Evolutionary conservation across 1,140 invertebrate species (phyloP).

Genomic region (Drosophila mojavensis): DNA sequence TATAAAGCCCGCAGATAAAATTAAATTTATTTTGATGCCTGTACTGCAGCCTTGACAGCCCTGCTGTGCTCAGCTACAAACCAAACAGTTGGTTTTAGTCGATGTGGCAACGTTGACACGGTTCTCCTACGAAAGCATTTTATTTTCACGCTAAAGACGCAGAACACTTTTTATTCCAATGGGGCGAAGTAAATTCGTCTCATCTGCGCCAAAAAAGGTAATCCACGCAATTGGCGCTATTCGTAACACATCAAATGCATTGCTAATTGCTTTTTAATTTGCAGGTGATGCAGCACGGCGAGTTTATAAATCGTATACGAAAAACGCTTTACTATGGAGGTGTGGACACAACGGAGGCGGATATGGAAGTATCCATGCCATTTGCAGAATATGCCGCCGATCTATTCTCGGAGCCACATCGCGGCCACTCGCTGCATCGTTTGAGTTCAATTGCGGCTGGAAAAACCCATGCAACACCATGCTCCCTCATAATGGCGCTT

Average conservation of each 20-base stretch:
- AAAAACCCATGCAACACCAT: constrained; percentile 93
- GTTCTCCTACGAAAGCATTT: constrained; percentile 4
- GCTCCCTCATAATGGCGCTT: constrained; percentile 91
- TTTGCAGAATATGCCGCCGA: constrained; percentile 91
- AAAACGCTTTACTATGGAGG: constrained; percentile 96
- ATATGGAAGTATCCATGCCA: constrained; percentile 63
- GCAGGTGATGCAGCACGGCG: constrained; percentile 86
- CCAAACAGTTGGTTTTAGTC: constrained; percentile 16
- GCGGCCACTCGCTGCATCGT: constrained; percentile 89
- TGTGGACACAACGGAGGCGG: constrained; percentile 89
- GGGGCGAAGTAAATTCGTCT: constrained; percentile 58
- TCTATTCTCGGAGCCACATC: constrained; percentile 90
- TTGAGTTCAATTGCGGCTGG: constrained; percentile 92
- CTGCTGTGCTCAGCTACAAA: constrained; percentile 1
- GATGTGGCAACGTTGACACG: constrained; percentile 22
- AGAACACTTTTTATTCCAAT: constrained; percentile 38
- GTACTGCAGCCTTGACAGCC: neutral
- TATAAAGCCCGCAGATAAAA: neutral
- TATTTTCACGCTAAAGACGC: constrained; percentile 25
- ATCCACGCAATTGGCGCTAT: neutral
- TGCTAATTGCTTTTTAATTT: neutral
- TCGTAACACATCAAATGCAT: neutral
- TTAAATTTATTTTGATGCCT: neutral
- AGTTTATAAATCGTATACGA: constrained; percentile 90
- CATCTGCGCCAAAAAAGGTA: constrained; percentile 55